Evolutionary conservation across 2,113 vertebrate species (phyloP).

Genomic region (Hippocampus barbouri): DNA sequence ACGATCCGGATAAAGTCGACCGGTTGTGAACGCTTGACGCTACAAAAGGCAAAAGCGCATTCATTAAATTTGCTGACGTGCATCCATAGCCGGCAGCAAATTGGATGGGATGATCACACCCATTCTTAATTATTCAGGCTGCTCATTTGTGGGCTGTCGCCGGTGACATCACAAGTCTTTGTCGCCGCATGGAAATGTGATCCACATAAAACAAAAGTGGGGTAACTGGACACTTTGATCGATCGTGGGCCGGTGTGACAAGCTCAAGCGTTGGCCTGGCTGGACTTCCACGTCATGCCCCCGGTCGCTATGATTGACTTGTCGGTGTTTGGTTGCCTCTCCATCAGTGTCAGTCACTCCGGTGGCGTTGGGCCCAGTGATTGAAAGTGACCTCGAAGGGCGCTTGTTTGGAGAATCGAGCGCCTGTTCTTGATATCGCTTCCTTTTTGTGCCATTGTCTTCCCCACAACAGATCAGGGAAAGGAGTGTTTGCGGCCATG

Average conservation of each 20-base stretch:
- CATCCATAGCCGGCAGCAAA: slow-evolving; percentile 67
- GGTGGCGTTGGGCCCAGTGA: neutral
- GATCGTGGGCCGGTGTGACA: slow-evolving; percentile 11
- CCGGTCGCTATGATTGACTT: slow-evolving; percentile 20
- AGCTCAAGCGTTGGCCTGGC: slow-evolving; percentile 5
- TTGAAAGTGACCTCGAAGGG: slow-evolving; percentile 1
- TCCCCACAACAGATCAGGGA: slow-evolving; percentile 75
- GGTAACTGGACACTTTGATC: slow-evolving; percentile 64
- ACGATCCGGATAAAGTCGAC: slow-evolving; percentile 26
- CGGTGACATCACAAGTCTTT: slow-evolving; percentile 71
- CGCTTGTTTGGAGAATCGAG: slow-evolving; percentile 11
- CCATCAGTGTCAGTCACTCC: neutral
- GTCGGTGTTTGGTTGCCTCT: slow-evolving; percentile 30
- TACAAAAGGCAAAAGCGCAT: slow-evolving; percentile 47
- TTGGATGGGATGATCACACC: slow-evolving; percentile 53
- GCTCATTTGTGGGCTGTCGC: slow-evolving; percentile 64
- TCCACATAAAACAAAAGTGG: slow-evolving; percentile 68
- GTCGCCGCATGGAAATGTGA: slow-evolving; percentile 66
- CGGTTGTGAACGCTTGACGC: slow-evolving; percentile 31
- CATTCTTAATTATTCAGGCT: slow-evolving; percentile 73
- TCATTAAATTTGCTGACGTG: slow-evolving; percentile 56
- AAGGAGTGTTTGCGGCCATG: slow-evolving; percentile 88
- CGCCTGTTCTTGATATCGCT: slow-evolving; percentile 5
- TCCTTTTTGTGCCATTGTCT: slow-evolving; percentile 11
- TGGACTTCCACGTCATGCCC: slow-evolving; percentile 34